Evolutionary conservation across 2,888 invertebrate genomes (phyloP), one percentile per base, ranked within the genome.

Genomic region (Dasypogon diadema): DNA sequence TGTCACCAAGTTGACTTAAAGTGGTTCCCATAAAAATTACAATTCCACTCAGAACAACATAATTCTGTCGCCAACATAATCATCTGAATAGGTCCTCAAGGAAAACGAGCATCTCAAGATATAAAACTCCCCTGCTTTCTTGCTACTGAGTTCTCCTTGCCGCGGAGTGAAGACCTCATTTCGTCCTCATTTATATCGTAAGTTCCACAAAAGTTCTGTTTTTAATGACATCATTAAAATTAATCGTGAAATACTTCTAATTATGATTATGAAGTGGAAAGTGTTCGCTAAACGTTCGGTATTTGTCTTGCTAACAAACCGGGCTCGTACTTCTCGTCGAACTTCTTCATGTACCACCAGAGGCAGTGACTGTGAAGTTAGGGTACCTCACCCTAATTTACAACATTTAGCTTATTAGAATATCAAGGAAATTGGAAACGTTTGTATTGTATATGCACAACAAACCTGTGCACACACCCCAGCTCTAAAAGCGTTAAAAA

Each of bases 251-350:
- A 76, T 76, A 76, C 76, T 75, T 72, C 77, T 77, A 77, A 77
- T 77, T 77, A 77, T 77, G 68, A 76, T 77, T 77, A 77, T 77
- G 77, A 77, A 77, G 77, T 77, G 77, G 74, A 77, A 77, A 77
- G 55, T 74, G 58, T 74, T 74, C 48, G 70, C 70, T 70, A 70
- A 70, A 70, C 70, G 70, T 34, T 70, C 70, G 30, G 70, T 70
- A 54, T 70, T 70, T 70, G 70, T 54, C 54, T 54, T 70, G 21
- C 70, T 46, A 30, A 54, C 65, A 65, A 65, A 48, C 65, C 37
- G 65, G 18, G 65, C 37, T 46, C 46, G 37, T 65, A 42, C 48
- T 48, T 46, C 46, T 10, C 26, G 12, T 34, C 22, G 26, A 22
- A 16, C n/a, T 42, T 0, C 42, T 12, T 46, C 24, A 46, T 65